Percentiles rank a stretch among this genome's conserved stretches.
These are phyloP conservation scores for Amazona vittata DNA, from an alignment of 2,113 vertebrate species.

Conservation along the genomic window DNA sequence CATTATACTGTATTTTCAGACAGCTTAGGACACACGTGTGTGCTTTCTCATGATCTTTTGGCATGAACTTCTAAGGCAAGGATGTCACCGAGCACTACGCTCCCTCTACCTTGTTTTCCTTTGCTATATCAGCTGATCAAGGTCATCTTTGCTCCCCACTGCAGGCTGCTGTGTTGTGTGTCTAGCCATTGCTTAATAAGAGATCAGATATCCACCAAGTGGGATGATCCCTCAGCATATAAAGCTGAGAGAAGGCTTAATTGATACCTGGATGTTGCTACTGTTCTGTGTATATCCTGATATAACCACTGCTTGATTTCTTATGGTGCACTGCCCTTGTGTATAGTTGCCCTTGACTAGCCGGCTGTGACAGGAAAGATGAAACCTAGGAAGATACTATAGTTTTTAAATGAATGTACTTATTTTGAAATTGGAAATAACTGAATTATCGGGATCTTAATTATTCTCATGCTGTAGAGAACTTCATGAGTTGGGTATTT, in stretches of 20 bases:
- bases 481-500: neutral
- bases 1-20: neutral
- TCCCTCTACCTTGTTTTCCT: neutral
- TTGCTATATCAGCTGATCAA: neutral
- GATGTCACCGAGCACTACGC: neutral
- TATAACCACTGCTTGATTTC: neutral
- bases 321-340: neutral
- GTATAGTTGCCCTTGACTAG: neutral
- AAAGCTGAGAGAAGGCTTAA: neutral
- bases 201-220: neutral
- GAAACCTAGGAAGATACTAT: neutral
- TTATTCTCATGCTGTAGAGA: neutral
- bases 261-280: neutral
- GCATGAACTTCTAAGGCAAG: neutral
- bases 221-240: neutral
- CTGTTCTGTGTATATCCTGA: neutral
- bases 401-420: neutral
- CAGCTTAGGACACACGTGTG: neutral
- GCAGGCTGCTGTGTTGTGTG: neutral
- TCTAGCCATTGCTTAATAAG: neutral
- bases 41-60: conserved; percentile 11
- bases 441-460: neutral
- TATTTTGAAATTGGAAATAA: neutral
- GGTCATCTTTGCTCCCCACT: neutral
- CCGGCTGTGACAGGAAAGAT: neutral